Conservation (phyloP, 1,140 invertebrate species). For the roundworm (Caenorhabditis elegans) region WBcel235 BX284606.5:15136501-15137000, state of each 20-base stretch:
- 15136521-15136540: constrained; percentile 18
- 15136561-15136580: constrained; percentile 16
- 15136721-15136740: neutral
- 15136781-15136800: constrained; percentile 17
- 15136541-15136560: constrained; percentile 26
- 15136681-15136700: neutral
- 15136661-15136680: neutral
- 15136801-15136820: constrained; percentile 14
- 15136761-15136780: neutral
- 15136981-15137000: no score
- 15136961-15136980: no score
- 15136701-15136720: constrained; percentile 26
- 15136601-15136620: neutral
- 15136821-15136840: neutral
- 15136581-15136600: neutral
- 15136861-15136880: neutral
- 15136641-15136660: constrained; percentile 5
- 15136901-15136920: no score
- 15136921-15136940: no score
- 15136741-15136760: constrained; percentile 31
- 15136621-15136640: constrained; percentile 22
- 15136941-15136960: no score
- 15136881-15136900: neutral
- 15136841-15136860: constrained; percentile 23
- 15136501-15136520: constrained; percentile 12